Conservation (phyloP, 2,113 vertebrate genomes). For the Symphodus melops region DNA sequence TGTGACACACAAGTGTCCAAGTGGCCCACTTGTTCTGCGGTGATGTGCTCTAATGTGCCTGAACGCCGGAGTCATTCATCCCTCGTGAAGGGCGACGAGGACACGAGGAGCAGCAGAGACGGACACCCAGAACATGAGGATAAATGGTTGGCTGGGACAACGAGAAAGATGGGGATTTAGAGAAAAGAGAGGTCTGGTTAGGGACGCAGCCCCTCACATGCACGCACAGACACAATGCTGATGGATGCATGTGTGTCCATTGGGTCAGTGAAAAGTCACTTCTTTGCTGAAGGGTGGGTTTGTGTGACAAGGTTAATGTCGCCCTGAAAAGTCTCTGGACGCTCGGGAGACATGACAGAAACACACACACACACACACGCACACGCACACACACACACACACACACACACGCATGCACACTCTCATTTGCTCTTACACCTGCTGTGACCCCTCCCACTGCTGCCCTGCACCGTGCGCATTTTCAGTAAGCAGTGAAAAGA, state of each 20-base stretch:
- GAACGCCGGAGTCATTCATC: conserved; percentile 55
- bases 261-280: conserved; percentile 45
- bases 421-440: background rate
- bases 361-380: background rate
- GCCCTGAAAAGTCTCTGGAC: conserved; percentile 27
- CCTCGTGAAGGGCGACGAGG: conserved; percentile 60
- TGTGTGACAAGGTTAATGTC: conserved; percentile 63
- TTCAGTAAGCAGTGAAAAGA: no score
- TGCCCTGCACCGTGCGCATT: background rate
- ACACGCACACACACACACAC: background rate
- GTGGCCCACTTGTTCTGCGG: conserved; percentile 39
- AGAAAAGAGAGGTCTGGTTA: conserved; percentile 34
- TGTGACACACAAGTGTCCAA: conserved; percentile 22
- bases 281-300: conserved; percentile 41
- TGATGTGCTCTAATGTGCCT: conserved; percentile 43
- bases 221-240: conserved; percentile 16
- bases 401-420: background rate
- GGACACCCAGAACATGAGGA: conserved; percentile 58
- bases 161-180: conserved; percentile 37
- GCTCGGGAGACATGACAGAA: conserved; percentile 37
- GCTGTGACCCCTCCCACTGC: conserved; percentile 11
- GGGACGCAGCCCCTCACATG: conserved; percentile 24
- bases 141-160: conserved; percentile 57
- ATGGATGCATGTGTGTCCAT: conserved; percentile 1
- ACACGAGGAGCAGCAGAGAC: conserved; percentile 33